phyloP scores from a whole-genome alignment of 2,113 vertebrate genomes.

The human region GRCh38 chrY:3954001-3954500 shows the following conservation, averaged over 20 bases:
- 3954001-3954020: not conserved
- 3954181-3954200: not conserved
- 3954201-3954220: not conserved
- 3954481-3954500: not conserved
- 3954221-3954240: not conserved
- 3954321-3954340: not conserved
- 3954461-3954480: not conserved
- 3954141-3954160: not conserved
- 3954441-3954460: not conserved
- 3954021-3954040: not conserved
- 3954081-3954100: not conserved
- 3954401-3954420: not conserved
- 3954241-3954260: not conserved
- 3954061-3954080: not conserved
- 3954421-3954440: not conserved
- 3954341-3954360: not conserved
- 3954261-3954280: not conserved
- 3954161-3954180: not conserved
- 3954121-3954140: not conserved
- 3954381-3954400: not conserved
- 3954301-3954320: not conserved
- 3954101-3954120: not conserved
- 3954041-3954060: not conserved
- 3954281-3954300: not conserved
- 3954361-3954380: not conserved